Evolutionary conservation across 2,888 invertebrate species (phyloP), one percentile per base, ranked within the genome.

Genomic region (Hipparchia semele): DNA sequence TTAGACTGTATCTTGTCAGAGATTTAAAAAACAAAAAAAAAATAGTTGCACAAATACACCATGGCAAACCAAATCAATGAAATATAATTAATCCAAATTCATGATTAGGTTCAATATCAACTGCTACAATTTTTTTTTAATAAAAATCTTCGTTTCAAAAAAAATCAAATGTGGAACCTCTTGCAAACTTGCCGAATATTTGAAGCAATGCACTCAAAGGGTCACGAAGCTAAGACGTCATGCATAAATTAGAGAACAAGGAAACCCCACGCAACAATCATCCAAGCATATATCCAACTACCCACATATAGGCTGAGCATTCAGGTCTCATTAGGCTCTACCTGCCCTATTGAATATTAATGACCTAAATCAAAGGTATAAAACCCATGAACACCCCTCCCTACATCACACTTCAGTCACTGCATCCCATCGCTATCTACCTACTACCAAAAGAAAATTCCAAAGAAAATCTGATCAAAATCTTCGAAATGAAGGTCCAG

Each of bases 281-380:
- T 23, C 61, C 10, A 67, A 64, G 76, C 61, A 70, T 75, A 58
- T 58, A 23, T 58, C 61, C 56, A 70, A 69, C 69, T 70, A 69
- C 64, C 60, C 58, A 58, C 58, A 58, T 23, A 12, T 68, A 68
- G 72, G 68, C 68, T 70, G 68, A 75, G 75, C 72, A 77, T 77
- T 78, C 76, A 78, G 75, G 68, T 75, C 78, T 75, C 76, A 78
- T 79, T 80, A 82, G 60, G 56, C 73, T 73, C 73, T 64, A 56
- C 65, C 49, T 59, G 68, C 53, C 73, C 53, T 39, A 70, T 64
- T 79, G 76, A 77, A 82, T 82, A 82, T 80, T 80, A 72, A 81
- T 81, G 71, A 78, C 60, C 56, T 51, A 33, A n/a, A 46, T 33
- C 45, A 68, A 49, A 39, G 12, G 71, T 80, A 80, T 80, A 79